phyloP scores from a whole-genome alignment of 2,888 invertebrate species.

The Acheta domesticus region DNA sequence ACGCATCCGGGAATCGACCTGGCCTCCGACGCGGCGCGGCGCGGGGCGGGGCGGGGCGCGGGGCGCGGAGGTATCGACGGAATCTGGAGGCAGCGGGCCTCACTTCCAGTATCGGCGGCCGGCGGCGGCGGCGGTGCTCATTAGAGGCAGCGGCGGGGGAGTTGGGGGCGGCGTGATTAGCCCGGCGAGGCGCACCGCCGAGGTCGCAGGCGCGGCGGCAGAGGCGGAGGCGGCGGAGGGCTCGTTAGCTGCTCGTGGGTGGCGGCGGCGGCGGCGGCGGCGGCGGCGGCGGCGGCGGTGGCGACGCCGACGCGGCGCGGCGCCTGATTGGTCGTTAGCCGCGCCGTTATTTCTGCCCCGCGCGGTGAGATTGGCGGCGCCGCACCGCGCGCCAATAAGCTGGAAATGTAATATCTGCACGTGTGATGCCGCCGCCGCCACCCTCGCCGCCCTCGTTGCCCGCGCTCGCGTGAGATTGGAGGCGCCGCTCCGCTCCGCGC shows the following conservation, averaged over 20 bases:
- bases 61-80: too few species aligned
- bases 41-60: not conserved
- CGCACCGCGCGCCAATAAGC: slow-evolving; percentile 10
- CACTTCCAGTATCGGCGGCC: slow-evolving; percentile 2
- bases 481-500: not conserved
- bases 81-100: not conserved
- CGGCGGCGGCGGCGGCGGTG: not conserved
- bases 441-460: not conserved
- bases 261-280: slow-evolving; percentile 8
- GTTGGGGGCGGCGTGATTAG: not conserved
- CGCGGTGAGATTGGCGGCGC: not conserved
- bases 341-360: slow-evolving; percentile 18
- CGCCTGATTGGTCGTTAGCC: slow-evolving; percentile 18
- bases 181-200: not conserved
- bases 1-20: too few species aligned
- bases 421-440: not conserved
- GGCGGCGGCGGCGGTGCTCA: not conserved
- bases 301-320: not conserved
- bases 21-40: not conserved
- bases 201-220: not conserved
- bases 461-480: not conserved
- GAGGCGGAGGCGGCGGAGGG: not conserved
- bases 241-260: slow-evolving; percentile 7
- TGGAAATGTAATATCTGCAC: slow-evolving; percentile 18
- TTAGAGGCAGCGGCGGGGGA: slow-evolving; percentile 6